These are phyloP conservation scores for Corapipo altera DNA, from an alignment of 2,113 vertebrate species.

Conservation along the genomic window DNA sequence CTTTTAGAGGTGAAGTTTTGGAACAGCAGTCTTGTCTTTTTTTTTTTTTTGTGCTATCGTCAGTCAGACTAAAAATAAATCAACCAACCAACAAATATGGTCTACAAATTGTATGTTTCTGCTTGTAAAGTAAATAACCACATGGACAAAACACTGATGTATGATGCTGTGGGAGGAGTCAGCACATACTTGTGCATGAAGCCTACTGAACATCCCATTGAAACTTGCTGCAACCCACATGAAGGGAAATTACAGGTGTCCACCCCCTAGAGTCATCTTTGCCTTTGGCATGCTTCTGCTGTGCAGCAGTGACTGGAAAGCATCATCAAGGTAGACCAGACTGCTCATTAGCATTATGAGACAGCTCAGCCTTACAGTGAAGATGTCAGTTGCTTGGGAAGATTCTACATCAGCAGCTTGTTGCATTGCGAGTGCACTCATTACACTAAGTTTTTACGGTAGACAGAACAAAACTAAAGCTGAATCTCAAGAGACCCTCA, in stretches of 20 bases:
- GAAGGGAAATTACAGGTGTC: background rate
- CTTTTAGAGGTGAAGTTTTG: background rate
- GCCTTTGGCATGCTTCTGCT: background rate
- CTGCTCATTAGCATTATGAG: background rate
- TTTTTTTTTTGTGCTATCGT: background rate
- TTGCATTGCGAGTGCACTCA: accelerated
- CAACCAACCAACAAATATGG: background rate
- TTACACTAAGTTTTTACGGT: background rate
- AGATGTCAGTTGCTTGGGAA: background rate
- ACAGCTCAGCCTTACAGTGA: background rate
- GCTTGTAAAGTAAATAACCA: background rate
- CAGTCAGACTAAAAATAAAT: background rate
- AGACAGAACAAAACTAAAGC: background rate
- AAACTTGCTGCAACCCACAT: background rate
- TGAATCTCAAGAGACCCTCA: background rate
- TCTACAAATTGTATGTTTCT: background rate
- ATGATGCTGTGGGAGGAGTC: background rate
- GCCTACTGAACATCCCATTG: background rate
- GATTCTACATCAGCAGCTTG: accelerated
- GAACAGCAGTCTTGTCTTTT: background rate
- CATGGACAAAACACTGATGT: background rate
- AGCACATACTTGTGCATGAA: background rate
- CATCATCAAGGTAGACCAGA: background rate
- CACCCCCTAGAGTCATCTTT: accelerated
- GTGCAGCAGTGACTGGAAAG: background rate